Conservation (phyloP, 1,140 invertebrate genomes). For the Melipona quadrifasciata region DNA sequence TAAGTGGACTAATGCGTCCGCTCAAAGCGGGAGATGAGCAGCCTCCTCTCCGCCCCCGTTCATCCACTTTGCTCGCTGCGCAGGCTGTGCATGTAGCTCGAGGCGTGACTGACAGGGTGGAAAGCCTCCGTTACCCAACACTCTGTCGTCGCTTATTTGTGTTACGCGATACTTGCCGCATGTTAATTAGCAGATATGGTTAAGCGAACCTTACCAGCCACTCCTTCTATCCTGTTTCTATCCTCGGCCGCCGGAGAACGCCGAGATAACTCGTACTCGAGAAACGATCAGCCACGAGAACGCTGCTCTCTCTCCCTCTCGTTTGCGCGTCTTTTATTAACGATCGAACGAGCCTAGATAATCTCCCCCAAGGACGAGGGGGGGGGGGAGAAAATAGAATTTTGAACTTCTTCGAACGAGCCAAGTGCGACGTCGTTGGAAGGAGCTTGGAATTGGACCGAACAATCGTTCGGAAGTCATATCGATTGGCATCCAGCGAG, state of each 20-base stretch:
- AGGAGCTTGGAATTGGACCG: neutral
- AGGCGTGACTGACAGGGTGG: constrained; percentile 54
- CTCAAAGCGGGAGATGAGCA: constrained; percentile 6
- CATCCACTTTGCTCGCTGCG: neutral
- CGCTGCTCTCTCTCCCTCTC: neutral
- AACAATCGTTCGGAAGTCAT: too few species aligned
- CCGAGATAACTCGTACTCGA: neutral
- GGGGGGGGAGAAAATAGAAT: neutral
- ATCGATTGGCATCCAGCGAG: too few species aligned
- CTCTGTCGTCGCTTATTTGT: constrained; percentile 65
- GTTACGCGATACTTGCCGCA: constrained; percentile 64
- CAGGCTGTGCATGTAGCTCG: constrained; percentile 14
- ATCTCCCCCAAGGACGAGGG: too few species aligned
- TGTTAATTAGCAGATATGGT: constrained; percentile 68
- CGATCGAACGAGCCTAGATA: neutral
- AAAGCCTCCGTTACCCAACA: constrained; percentile 65
- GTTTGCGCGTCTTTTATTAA: neutral
- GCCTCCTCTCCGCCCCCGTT: neutral
- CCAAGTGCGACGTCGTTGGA: neutral
- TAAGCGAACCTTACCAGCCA: constrained; percentile 55
- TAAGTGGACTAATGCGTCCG: constrained; percentile 45
- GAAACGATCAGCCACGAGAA: neutral
- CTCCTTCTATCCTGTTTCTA: constrained; percentile 5
- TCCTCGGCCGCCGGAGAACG: neutral
- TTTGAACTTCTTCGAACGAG: neutral